These are phyloP conservation scores for Boulengeromyrus knoepffleri DNA, from an alignment of 2,113 vertebrate genomes.

Conservation along the genomic window DNA sequence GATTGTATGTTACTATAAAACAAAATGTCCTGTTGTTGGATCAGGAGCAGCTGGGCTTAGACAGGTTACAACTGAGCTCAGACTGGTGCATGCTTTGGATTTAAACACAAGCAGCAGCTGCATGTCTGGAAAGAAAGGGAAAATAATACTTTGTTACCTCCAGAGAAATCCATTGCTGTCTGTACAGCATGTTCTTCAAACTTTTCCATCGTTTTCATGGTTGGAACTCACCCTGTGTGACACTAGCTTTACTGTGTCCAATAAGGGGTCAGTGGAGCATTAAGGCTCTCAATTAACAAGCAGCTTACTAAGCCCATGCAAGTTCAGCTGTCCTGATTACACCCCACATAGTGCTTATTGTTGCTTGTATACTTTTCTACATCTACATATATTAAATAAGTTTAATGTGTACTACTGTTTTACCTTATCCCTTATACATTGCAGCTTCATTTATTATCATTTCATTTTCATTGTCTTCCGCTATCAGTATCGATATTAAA, in stretches of 20 bases:
- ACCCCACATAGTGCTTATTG: neutral
- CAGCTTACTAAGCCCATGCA: conserved; percentile 19
- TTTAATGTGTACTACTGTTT: neutral
- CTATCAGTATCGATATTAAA: neutral
- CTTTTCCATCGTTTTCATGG: neutral
- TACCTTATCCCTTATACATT: neutral
- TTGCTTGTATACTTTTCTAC: neutral
- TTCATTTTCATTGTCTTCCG: neutral
- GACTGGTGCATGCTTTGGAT: neutral
- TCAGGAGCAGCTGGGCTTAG: neutral
- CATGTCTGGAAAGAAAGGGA: neutral
- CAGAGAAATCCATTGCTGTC: neutral
- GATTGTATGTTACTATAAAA: neutral
- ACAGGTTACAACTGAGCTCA: conserved; percentile 1
- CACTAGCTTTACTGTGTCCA: neutral
- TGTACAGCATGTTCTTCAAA: neutral
- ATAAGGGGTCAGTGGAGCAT: conserved; percentile 19
- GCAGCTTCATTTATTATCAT: neutral
- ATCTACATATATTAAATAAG: neutral
- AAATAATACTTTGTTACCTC: neutral
- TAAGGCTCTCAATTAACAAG: conserved; percentile 11
- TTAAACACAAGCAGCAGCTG: conserved; percentile 3
- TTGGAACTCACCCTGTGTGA: conserved; percentile 7
- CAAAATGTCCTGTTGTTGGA: neutral
- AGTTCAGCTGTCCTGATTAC: neutral